Evolutionary conservation across 2,888 invertebrate genomes (phyloP).

Genomic region (Stenotaenia linearis): DNA sequence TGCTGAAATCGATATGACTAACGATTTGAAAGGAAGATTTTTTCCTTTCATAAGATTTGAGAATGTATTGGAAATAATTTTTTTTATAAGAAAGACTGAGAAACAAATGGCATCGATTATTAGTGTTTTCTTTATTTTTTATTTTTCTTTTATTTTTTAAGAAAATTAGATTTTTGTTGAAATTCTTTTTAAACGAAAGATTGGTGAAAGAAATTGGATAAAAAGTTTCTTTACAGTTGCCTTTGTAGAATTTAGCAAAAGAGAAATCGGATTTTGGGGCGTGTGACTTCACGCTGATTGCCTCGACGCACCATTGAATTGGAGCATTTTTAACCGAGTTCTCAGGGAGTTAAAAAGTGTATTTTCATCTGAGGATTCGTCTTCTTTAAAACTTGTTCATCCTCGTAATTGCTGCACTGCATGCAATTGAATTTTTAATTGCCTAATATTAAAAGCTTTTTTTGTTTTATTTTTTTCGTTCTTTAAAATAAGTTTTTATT

Average conservation of each 20-base stretch:
- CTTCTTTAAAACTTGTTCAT: not conserved
- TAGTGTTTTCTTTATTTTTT: not conserved
- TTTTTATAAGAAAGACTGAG: not conserved
- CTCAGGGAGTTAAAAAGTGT: not conserved
- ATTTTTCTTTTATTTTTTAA: not conserved
- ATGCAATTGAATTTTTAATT: not conserved
- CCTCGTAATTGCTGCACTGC: not conserved
- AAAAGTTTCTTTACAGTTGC: not conserved
- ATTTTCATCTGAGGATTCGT: not conserved
- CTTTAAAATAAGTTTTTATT: not conserved
- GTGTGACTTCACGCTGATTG: not conserved
- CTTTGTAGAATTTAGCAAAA: not conserved
- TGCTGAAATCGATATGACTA: not conserved
- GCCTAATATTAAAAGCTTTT: not conserved
- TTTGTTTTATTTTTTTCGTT: not conserved
- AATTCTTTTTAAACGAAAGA: not conserved
- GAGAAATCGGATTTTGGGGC: not conserved
- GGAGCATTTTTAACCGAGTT: not conserved
- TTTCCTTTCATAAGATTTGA: not conserved
- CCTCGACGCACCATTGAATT: not conserved
- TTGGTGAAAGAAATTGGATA: not conserved
- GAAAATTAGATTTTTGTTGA: not conserved
- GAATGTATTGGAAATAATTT: not conserved
- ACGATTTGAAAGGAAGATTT: not conserved
- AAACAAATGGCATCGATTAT: not conserved